A percentile compares a stretch with the other conserved stretches of the same genome.
Conservation (phyloP, 2,113 vertebrate species). For the Pavo muticus region DNA sequence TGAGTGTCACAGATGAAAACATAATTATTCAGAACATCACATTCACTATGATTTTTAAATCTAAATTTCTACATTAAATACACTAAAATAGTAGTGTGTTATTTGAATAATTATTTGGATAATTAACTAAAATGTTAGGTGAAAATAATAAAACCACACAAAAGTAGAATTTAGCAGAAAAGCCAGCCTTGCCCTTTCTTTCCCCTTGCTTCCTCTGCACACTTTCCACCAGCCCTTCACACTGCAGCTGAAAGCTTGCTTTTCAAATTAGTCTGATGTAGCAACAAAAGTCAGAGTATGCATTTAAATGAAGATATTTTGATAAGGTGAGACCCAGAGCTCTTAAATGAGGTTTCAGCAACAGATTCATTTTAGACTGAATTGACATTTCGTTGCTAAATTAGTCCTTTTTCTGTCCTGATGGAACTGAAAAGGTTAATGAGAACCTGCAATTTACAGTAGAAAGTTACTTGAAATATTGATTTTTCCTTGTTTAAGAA, state of each 20-base stretch:
- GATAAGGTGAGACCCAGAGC: not conserved
- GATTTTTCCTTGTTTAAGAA: not conserved
- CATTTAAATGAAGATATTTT: slow-evolving; percentile 14
- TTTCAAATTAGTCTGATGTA: not conserved
- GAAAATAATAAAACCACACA: not conserved
- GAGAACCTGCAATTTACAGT: not conserved
- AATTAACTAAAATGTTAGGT: slow-evolving; percentile 21
- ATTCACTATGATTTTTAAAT: slow-evolving; percentile 44
- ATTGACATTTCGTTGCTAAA: slow-evolving; percentile 28
- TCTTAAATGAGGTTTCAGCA: slow-evolving; percentile 30
- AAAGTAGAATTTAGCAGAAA: not conserved
- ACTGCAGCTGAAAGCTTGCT: not conserved
- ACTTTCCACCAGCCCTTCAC: not conserved
- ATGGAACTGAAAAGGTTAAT: slow-evolving; percentile 38
- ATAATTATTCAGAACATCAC: slow-evolving; percentile 24
- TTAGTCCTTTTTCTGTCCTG: not conserved
- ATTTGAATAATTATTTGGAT: slow-evolving; percentile 21
- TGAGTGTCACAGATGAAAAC: slow-evolving; percentile 35
- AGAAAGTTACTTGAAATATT: not conserved
- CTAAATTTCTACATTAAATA: slow-evolving; percentile 28
- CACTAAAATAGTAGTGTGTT: slow-evolving; percentile 18
- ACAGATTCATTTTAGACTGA: not conserved
- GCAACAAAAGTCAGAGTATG: not conserved
- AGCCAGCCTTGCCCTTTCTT: not conserved
- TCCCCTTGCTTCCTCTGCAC: not conserved